A percentile compares a stretch with the other conserved stretches of the same genome.
Conservation (phyloP, 2,888 invertebrate species). For the Lepidocyrtinus sp. region DNA sequence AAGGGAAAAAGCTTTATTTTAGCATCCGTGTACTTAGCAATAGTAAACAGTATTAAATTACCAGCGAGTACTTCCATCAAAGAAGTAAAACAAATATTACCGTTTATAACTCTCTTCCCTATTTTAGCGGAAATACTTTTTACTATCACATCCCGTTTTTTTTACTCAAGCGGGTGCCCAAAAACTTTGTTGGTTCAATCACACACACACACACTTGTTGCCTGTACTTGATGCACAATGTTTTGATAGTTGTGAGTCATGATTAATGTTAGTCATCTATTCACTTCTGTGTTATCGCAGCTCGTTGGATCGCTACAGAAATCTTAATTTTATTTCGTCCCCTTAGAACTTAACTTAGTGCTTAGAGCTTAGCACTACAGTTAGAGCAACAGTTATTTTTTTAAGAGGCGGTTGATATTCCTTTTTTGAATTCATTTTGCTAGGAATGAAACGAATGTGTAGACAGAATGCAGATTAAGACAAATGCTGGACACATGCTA, state of each 20-base stretch:
- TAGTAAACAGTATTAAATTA: conserved; percentile 60
- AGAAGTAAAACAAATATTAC: conserved; percentile 6
- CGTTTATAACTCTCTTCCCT: not conserved
- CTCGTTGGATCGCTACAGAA: no score
- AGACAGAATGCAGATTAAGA: conserved; percentile 22
- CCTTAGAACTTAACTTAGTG: no score
- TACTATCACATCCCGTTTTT: no score
- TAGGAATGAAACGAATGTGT: not conserved
- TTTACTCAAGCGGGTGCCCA: no score
- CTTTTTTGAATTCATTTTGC: not conserved
- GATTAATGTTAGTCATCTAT: no score
- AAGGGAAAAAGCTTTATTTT: conserved; percentile 28
- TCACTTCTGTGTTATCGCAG: not conserved
- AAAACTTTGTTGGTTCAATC: no score
- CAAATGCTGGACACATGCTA: conserved; percentile 57
- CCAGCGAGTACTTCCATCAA: conserved; percentile 51
- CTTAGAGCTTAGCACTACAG: no score
- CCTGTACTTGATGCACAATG: no score
- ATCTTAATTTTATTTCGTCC: no score
- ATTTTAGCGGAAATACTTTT: conserved; percentile 5
- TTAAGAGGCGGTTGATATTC: not conserved
- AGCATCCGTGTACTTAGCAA: conserved; percentile 42
- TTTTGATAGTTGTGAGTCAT: no score
- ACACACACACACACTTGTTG: no score
- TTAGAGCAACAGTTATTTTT: not conserved